A percentile compares a stretch with the other conserved stretches of the same genome.
Evolutionary conservation across 2,888 invertebrate species (phyloP).

Genomic region (Heliconius aoede): DNA sequence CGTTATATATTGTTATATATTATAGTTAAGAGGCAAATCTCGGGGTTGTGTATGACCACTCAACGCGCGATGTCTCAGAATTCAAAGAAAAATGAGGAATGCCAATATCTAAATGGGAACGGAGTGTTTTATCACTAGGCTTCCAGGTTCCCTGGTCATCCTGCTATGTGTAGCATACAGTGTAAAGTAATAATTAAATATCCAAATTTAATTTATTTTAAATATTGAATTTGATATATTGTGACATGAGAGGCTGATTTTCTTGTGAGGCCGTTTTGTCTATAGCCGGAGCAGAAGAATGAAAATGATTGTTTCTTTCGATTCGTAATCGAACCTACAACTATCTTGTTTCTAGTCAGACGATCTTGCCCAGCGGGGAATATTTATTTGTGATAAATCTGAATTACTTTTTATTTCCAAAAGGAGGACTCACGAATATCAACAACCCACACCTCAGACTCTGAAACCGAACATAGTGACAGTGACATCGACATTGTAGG

Average conservation of each 20-base stretch:
- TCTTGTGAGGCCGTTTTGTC: too few relatives aligned
- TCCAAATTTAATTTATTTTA: too few relatives aligned
- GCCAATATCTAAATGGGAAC: neutral
- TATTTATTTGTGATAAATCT: neutral
- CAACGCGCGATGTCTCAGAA: too few relatives aligned
- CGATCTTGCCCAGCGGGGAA: neutral
- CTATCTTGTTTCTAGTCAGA: too few relatives aligned
- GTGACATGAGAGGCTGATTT: too few relatives aligned
- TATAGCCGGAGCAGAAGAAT: too few relatives aligned
- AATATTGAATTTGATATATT: too few relatives aligned
- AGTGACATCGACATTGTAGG: conserved; percentile 86
- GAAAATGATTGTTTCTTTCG: too few relatives aligned
- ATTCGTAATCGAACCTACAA: too few relatives aligned
- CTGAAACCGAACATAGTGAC: conserved; percentile 84
- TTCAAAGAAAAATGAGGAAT: too few relatives aligned
- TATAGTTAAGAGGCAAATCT: too few relatives aligned
- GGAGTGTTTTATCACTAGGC: neutral
- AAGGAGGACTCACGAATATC: conserved; percentile 72
- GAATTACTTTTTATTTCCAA: conserved; percentile 40
- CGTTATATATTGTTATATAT: neutral
- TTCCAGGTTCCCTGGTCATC: neutral
- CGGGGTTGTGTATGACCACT: too few relatives aligned
- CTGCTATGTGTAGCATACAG: neutral
- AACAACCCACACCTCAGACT: conserved; percentile 73
- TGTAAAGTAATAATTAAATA: neutral